Percentiles rank a stretch among this genome's conserved stretches.
These are phyloP conservation scores for Etheostoma spectabile DNA, from an alignment of 2,113 vertebrate species.

Conservation along the genomic window DNA sequence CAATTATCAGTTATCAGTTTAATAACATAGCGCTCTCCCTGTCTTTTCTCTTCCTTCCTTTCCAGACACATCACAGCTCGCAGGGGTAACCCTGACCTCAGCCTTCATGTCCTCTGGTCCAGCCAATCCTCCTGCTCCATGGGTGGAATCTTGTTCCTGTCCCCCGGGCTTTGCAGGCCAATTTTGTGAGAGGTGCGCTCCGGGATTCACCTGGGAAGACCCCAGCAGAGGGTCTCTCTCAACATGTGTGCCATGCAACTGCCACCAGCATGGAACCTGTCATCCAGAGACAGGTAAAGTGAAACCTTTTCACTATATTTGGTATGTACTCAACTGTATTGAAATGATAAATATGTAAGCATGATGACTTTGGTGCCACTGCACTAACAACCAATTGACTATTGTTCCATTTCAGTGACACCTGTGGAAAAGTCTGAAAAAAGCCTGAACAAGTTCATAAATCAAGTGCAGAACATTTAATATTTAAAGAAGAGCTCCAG, in stretches of 20 bases:
- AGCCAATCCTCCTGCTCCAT: slow-evolving; percentile 71
- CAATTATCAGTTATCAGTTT: slow-evolving; percentile 7
- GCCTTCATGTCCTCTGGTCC: slow-evolving; percentile 66
- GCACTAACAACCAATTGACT: slow-evolving; percentile 38
- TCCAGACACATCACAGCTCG: slow-evolving; percentile 86
- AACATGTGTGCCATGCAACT: slow-evolving; percentile 89
- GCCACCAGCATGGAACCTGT: slow-evolving; percentile 91
- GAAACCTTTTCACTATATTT: not conserved
- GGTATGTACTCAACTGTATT: not conserved
- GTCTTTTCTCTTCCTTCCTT: slow-evolving; percentile 7
- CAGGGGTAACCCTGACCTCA: slow-evolving; percentile 82
- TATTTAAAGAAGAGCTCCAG: slow-evolving; percentile 27
- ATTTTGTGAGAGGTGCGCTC: slow-evolving; percentile 89
- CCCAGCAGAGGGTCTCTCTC: slow-evolving; percentile 77
- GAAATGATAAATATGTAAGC: slow-evolving; percentile 19
- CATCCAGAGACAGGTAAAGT: slow-evolving; percentile 89
- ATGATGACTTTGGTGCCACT: slow-evolving; percentile 15
- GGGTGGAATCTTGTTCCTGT: slow-evolving; percentile 92
- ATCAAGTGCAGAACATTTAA: slow-evolving; percentile 21
- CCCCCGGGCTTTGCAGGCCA: slow-evolving; percentile 87
- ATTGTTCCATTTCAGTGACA: slow-evolving; percentile 38
- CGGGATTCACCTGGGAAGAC: slow-evolving; percentile 87
- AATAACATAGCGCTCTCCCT: not conserved
- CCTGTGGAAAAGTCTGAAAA: slow-evolving; percentile 12
- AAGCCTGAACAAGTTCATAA: slow-evolving; percentile 28